Conservation (phyloP, 2,888 invertebrate genomes). For the Plagiodera versicolora region DNA sequence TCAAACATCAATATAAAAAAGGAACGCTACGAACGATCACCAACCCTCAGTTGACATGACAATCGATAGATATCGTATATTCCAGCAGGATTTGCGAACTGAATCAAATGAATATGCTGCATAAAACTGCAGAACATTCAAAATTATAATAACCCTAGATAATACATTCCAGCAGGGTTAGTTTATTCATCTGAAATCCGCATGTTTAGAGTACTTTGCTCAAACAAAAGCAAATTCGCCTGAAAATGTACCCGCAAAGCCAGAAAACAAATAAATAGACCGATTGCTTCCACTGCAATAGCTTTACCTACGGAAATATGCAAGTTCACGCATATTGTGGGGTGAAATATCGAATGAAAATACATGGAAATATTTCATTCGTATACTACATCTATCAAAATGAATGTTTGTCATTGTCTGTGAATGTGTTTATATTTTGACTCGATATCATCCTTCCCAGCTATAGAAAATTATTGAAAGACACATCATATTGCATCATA, state of each 20-base stretch:
- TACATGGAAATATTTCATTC: too few relatives aligned
- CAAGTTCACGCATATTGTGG: conserved; percentile 37
- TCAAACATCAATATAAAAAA: too few relatives aligned
- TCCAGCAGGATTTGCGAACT: conserved; percentile 18
- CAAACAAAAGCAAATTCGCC: conserved; percentile 42
- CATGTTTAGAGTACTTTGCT: conserved; percentile 39
- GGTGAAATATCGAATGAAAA: not conserved
- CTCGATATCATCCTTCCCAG: too few relatives aligned
- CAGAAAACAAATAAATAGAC: conserved; percentile 41
- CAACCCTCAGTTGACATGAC: conserved; percentile 8
- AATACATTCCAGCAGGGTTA: conserved; percentile 37
- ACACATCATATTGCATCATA: too few relatives aligned
- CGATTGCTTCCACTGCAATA: conserved; percentile 34
- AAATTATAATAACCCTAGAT: conserved; percentile 36
- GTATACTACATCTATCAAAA: too few relatives aligned
- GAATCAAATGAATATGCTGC: conserved; percentile 9
- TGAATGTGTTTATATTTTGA: too few relatives aligned
- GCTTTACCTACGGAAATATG: conserved; percentile 41
- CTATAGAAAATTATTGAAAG: too few relatives aligned
- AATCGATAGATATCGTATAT: conserved; percentile 17
- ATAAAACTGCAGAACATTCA: conserved; percentile 20
- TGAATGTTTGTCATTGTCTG: too few relatives aligned
- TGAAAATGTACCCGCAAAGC: conserved; percentile 43
- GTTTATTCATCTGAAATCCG: conserved; percentile 42
- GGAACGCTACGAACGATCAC: too few relatives aligned